A percentile compares a stretch with the other conserved stretches of the same genome.
These are phyloP conservation scores for Nasonia oneida DNA, from an alignment of 2,888 invertebrate genomes.

Conservation along the genomic window DNA sequence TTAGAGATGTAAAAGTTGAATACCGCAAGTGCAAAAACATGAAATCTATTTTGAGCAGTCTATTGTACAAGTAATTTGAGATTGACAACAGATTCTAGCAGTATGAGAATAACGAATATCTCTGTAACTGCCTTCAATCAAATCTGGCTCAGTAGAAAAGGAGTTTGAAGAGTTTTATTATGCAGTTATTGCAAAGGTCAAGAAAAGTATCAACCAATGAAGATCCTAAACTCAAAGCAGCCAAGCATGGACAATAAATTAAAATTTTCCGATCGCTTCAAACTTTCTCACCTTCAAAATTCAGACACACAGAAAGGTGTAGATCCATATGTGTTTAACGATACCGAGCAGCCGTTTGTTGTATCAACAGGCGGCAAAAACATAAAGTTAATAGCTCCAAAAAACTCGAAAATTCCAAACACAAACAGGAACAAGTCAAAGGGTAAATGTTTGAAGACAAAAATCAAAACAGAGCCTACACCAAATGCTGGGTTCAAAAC, in stretches of 20 bases:
- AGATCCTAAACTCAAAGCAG: slow-evolving; percentile 73
- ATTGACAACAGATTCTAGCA: slow-evolving; percentile 7
- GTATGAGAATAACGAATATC: slow-evolving; percentile 29
- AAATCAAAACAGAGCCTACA: slow-evolving; percentile 67
- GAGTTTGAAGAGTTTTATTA: slow-evolving; percentile 48
- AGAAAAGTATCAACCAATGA: slow-evolving; percentile 71
- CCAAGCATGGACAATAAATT: slow-evolving; percentile 79
- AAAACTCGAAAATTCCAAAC: slow-evolving; percentile 68
- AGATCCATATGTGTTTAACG: slow-evolving; percentile 80
- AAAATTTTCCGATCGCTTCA: slow-evolving; percentile 79
- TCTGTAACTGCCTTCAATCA: slow-evolving; percentile 43
- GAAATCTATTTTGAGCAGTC: slow-evolving; percentile 28
- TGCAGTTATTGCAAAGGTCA: slow-evolving; percentile 50
- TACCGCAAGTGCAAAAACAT: background rate
- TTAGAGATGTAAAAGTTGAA: slow-evolving; percentile 46
- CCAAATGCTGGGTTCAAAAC: slow-evolving; percentile 64
- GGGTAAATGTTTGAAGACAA: slow-evolving; percentile 73
- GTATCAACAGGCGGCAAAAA: slow-evolving; percentile 69
- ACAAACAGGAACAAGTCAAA: slow-evolving; percentile 71
- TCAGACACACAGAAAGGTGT: slow-evolving; percentile 76
- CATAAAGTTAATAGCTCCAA: slow-evolving; percentile 69
- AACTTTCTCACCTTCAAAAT: slow-evolving; percentile 75
- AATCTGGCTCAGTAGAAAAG: slow-evolving; percentile 34
- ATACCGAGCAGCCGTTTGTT: slow-evolving; percentile 75
- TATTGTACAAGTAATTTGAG: slow-evolving; percentile 20